Percentiles rank a stretch among this genome's conserved stretches.
Conservation (phyloP, 2,113 vertebrate genomes). For the Isurus oxyrinchus region DNA sequence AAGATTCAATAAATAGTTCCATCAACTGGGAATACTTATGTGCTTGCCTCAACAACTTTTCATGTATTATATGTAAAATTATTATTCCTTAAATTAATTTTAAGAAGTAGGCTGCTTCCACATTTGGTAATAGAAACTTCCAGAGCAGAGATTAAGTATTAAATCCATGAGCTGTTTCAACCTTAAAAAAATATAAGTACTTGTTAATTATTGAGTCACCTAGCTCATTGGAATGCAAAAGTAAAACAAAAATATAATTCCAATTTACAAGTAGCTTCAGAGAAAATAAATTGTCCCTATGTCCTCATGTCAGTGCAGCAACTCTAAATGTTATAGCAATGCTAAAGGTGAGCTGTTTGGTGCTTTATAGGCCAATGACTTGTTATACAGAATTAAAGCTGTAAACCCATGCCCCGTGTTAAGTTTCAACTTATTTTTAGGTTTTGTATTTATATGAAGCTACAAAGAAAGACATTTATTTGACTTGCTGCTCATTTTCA, state of each 20-base stretch:
- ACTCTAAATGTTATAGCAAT: background rate
- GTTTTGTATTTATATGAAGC: background rate
- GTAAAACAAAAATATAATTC: background rate
- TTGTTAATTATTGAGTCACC: constrained; percentile 15
- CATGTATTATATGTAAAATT: background rate
- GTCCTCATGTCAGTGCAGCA: background rate
- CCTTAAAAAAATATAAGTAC: background rate
- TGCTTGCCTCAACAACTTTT: background rate
- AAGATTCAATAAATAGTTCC: background rate
- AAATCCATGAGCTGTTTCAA: background rate
- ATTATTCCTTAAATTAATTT: constrained; percentile 24
- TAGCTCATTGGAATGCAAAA: background rate
- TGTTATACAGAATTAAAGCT: background rate
- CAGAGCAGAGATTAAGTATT: background rate
- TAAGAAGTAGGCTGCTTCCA: background rate
- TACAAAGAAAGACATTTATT: background rate
- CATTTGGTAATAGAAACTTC: background rate
- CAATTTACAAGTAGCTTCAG: background rate
- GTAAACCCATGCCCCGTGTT: background rate
- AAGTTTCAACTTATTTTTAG: background rate
- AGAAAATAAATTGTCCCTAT: background rate
- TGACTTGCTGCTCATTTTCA: background rate
- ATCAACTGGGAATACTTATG: background rate
- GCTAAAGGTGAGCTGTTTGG: background rate
- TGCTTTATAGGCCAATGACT: background rate